These are phyloP conservation scores for Otolemur crassicaudatus DNA, from an alignment of 2,797 vertebrate species.

Conservation along the genomic window DNA sequence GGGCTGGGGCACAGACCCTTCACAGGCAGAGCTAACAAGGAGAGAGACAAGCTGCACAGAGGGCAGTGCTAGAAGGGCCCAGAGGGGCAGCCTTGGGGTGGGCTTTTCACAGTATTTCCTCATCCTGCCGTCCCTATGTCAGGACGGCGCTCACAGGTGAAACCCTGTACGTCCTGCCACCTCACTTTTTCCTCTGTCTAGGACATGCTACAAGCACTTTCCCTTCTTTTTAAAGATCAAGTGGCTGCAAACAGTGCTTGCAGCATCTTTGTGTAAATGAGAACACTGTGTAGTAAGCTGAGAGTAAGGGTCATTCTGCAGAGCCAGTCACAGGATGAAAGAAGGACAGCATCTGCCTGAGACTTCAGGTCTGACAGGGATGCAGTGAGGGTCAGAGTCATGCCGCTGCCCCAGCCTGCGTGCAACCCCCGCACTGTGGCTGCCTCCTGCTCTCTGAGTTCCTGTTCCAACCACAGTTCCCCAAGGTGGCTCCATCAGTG, in stretches of 20 bases:
- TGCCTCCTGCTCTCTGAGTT: neutral
- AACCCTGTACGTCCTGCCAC: no score
- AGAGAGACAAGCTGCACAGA: neutral
- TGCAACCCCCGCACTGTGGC: neutral
- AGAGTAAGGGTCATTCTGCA: conserved; percentile 7
- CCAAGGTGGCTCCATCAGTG: neutral
- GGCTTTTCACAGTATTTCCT: no score
- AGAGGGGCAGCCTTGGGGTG: neutral
- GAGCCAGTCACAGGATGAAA: neutral
- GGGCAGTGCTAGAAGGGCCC: neutral
- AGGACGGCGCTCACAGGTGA: neutral
- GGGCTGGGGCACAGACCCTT: neutral
- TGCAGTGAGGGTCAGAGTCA: neutral
- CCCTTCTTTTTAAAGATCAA: conserved; percentile 72
- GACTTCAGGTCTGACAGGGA: neutral
- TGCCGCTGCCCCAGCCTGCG: neutral
- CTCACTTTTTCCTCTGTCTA: neutral
- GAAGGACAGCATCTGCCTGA: neutral
- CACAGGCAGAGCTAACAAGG: neutral
- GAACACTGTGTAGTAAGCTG: neutral
- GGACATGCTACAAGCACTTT: conserved; percentile 27
- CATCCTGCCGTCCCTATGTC: neutral
- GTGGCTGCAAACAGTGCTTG: neutral
- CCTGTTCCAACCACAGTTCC: neutral
- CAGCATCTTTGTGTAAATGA: conserved; percentile 18